These are phyloP conservation scores for Nasua narica DNA, from an alignment of 2,797 vertebrate species.

Conservation along the genomic window DNA sequence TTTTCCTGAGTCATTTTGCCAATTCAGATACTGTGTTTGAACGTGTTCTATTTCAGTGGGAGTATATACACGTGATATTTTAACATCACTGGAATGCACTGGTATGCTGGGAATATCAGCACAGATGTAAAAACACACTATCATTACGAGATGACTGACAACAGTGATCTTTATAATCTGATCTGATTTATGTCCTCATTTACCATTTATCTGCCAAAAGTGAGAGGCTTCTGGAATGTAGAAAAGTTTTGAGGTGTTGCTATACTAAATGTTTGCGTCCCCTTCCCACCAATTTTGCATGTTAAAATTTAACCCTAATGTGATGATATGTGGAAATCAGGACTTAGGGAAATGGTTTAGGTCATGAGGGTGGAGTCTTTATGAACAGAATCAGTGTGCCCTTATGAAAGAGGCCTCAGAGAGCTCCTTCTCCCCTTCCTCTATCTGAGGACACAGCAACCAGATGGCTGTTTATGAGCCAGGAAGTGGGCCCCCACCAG, in stretches of 20 bases:
- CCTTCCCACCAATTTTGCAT: background rate
- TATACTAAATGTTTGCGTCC: background rate
- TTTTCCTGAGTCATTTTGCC: slow-evolving; percentile 56
- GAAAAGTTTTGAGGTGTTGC: background rate
- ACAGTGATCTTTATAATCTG: background rate
- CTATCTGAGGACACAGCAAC: background rate
- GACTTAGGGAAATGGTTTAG: background rate
- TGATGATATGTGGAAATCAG: background rate
- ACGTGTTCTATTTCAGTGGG: background rate
- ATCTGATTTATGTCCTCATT: background rate
- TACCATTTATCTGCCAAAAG: background rate
- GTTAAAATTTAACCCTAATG: background rate
- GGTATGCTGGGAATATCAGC: background rate
- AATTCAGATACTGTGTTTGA: slow-evolving; percentile 20
- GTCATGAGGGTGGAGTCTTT: background rate
- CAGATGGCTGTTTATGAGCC: background rate
- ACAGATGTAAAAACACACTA: background rate
- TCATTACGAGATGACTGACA: background rate
- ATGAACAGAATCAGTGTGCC: background rate
- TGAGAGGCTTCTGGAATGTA: background rate
- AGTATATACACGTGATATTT: background rate
- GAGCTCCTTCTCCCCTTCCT: background rate
- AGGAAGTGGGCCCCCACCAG: background rate
- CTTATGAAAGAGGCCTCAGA: background rate
- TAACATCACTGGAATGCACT: background rate